Percentiles rank a stretch among this genome's conserved stretches.
Conservation (phyloP, 2,888 invertebrate genomes). For the Caenorhabditis sp. region DNA sequence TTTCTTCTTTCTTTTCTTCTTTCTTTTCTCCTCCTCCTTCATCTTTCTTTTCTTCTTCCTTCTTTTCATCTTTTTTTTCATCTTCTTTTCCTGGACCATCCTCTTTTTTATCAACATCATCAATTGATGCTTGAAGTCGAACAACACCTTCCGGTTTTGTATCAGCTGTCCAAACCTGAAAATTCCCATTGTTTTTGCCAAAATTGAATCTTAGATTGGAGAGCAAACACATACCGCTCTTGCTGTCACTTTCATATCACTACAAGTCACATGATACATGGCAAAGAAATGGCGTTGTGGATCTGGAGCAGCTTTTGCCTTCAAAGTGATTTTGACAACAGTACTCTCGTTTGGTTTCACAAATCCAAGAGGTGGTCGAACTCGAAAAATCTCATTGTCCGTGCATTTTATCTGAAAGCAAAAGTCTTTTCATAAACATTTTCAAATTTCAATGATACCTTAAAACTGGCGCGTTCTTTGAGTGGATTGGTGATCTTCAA, state of each 20-base stretch:
- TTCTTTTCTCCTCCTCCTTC: constrained; percentile 19
- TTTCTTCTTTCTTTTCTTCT: constrained; percentile 22
- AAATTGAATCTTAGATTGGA: not conserved
- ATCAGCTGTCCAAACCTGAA: constrained; percentile 41
- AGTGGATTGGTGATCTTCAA: constrained; percentile 52
- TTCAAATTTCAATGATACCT: constrained; percentile 22
- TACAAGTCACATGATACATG: constrained; percentile 53
- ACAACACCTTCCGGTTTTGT: constrained; percentile 57
- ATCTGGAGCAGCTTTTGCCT: constrained; percentile 39
- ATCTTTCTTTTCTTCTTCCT: constrained; percentile 13
- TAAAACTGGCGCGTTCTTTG: constrained; percentile 49
- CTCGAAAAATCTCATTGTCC: constrained; percentile 60
- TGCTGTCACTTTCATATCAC: constrained; percentile 31
- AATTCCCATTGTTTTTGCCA: too few species aligned
- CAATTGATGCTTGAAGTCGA: constrained; percentile 38
- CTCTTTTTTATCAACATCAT: constrained; percentile 11
- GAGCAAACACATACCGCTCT: constrained; percentile 16
- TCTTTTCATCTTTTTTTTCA: constrained; percentile 10
- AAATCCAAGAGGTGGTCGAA: constrained; percentile 61
- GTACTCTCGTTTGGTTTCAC: constrained; percentile 48
- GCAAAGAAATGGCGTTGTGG: constrained; percentile 54
- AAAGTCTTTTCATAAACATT: not conserved
- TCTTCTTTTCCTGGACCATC: constrained; percentile 11
- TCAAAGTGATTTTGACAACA: constrained; percentile 40
- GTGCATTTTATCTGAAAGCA: constrained; percentile 55